phyloP scores from a whole-genome alignment of 1,140 invertebrate species.

The Choristoneura fumiferana region DNA sequence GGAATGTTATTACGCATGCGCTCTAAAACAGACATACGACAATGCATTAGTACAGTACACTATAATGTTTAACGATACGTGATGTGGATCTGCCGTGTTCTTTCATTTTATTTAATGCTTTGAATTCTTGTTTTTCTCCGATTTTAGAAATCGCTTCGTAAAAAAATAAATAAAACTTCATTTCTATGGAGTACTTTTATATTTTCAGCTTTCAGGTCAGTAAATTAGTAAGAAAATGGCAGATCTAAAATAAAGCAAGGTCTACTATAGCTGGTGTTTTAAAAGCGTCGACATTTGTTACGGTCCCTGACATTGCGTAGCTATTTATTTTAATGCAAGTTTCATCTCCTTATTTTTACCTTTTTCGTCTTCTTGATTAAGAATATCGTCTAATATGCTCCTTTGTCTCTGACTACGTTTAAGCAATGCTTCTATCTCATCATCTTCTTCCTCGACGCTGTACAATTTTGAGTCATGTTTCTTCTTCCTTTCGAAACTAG shows the following conservation, averaged over 20 bases:
- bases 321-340: conserved; percentile 50
- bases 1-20: conserved; percentile 78
- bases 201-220: too few relatives aligned
- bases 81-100: conserved; percentile 43
- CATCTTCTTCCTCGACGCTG: conserved; percentile 76
- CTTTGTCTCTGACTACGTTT: conserved; percentile 83
- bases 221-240: conserved; percentile 44
- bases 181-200: too few relatives aligned
- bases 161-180: too few relatives aligned
- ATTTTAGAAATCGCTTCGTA: too few relatives aligned
- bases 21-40: conserved; percentile 76
- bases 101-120: too few relatives aligned
- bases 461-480: conserved; percentile 46
- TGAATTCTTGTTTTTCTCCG: too few relatives aligned
- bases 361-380: conserved; percentile 81
- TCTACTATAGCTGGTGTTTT: conserved; percentile 39
- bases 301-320: conserved; percentile 53
- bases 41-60: conserved; percentile 60
- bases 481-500: conserved; percentile 58
- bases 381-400: conserved; percentile 84
- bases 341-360: conserved; percentile 63
- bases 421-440: conserved; percentile 81
- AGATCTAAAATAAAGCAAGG: conserved; percentile 40
- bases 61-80: conserved; percentile 28
- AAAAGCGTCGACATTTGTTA: conserved; percentile 46